Evolutionary conservation across 30 jellyfish, hydroid and myxozoan species (phyloP), one percentile per base, ranked within the genome.

Genomic region (Pseudorhiza aurosa): DNA sequence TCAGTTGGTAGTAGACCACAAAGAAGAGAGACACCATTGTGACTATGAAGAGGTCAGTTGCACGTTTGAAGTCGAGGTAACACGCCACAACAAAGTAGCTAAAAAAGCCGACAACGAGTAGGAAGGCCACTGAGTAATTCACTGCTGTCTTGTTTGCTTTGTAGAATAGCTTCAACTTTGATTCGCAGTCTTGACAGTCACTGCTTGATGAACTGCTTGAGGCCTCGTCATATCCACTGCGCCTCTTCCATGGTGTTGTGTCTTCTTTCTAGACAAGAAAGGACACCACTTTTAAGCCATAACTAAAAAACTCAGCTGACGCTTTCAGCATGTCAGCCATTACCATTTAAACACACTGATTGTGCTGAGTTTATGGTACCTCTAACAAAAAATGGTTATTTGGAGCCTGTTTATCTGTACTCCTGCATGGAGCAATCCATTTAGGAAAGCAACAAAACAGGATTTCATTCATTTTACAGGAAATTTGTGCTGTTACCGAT

Each of bases 21-120:
- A 74, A 85, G 73, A 85, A 75, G 31, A 67, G 70, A 1, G 96
- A 43, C 11, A 65, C 70, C 72, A 51, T 35, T 17, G 88, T 75
- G n/a, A 85, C 69, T 26, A 85, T 75, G 76, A 85, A 35, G 58
- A 85, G 84, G 37, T 74, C 88, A 15, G 78, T 75, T 14, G 96
- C 96, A 32, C 87, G 70, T 17, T 75, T 57, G 73, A 75, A 73
- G 53, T 85, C 87, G 24, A 74, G 87, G 59, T 56, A 63, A 43
- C 96, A 85, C 17, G 90, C 96, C 21, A 57, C 71, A 21, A 60
- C 78, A 55, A 85, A 75, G 75, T 74, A 85, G 33, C 56, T 79
- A 22, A 75, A 8, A 57, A 56, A 85, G 2, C 28, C 67, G 36
- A 67, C 2, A 0, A 33, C 18, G 53, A 65, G 76, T 12, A 85